These are phyloP conservation scores for Cheilosia impressa DNA, from an alignment of 2,888 invertebrate genomes.

Conservation along the genomic window DNA sequence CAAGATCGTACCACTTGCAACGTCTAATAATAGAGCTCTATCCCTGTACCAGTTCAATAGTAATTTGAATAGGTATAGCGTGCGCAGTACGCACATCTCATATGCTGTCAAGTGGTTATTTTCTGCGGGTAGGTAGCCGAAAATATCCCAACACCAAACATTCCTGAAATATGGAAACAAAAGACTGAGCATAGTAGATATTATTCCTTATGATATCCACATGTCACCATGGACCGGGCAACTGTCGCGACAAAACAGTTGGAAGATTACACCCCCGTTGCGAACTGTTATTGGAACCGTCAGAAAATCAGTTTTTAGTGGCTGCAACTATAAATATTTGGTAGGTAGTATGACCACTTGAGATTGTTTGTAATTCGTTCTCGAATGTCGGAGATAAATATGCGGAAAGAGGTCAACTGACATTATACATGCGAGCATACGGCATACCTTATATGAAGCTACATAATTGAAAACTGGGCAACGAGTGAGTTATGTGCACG, in stretches of 20 bases:
- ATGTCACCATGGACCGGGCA: slow-evolving; percentile 55
- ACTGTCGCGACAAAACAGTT: slow-evolving; percentile 52
- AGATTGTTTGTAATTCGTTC: slow-evolving; percentile 49
- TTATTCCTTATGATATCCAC: slow-evolving; percentile 28
- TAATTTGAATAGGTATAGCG: not conserved
- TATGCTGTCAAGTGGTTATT: slow-evolving; percentile 42
- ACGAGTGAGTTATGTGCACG: no score
- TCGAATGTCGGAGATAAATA: slow-evolving; percentile 50
- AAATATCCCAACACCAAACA: slow-evolving; percentile 46
- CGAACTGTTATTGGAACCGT: slow-evolving; percentile 64
- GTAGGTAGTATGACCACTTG: slow-evolving; percentile 39
- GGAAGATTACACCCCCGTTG: slow-evolving; percentile 49
- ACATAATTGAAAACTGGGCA: no score
- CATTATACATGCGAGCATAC: slow-evolving; percentile 2
- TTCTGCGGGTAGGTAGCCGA: slow-evolving; percentile 48
- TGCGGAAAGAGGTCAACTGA: not conserved
- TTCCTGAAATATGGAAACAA: slow-evolving; percentile 38
- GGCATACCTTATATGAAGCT: no score
- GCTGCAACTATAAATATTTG: slow-evolving; percentile 60
- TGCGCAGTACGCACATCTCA: no score
- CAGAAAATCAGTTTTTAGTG: slow-evolving; percentile 51
- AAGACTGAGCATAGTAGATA: slow-evolving; percentile 38
- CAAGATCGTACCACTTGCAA: slow-evolving; percentile 25
- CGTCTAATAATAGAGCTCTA: slow-evolving; percentile 40
- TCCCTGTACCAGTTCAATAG: slow-evolving; percentile 46